Percentiles rank a stretch among this genome's conserved stretches.
phyloP scores from a whole-genome alignment of 2,888 invertebrate genomes.

The Agrotis exclamationis region DNA sequence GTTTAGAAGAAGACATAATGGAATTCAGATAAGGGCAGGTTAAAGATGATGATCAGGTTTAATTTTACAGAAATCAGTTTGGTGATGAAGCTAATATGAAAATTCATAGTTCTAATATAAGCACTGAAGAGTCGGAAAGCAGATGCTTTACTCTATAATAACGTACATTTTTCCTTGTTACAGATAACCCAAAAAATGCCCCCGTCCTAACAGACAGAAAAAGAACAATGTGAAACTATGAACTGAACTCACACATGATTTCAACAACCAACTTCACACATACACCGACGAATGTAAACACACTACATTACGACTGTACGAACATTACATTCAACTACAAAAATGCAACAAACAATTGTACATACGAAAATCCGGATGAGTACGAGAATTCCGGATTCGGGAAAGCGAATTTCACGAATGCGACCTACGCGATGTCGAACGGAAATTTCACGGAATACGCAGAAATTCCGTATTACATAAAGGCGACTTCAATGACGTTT shows the following conservation, averaged over 20 bases:
- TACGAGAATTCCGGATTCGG: conserved; percentile 72
- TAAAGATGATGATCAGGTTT: too few relatives aligned
- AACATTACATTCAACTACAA: conserved; percentile 66
- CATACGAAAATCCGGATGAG: conserved; percentile 59
- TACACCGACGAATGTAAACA: conserved; percentile 74
- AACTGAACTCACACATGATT: conserved; percentile 88
- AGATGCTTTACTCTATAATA: not conserved
- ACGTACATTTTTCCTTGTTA: conserved; percentile 64
- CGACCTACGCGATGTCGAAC: conserved; percentile 74
- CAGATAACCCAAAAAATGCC: conserved; percentile 65
- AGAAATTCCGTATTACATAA: conserved; percentile 96
- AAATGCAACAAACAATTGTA: conserved; percentile 71
- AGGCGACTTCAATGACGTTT: conserved; percentile 96
- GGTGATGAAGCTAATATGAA: not conserved
- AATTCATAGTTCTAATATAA: not conserved
- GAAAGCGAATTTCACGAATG: conserved; percentile 70
- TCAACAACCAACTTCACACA: conserved; percentile 84
- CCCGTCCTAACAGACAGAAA: conserved; percentile 56
- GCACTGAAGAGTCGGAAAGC: too few relatives aligned
- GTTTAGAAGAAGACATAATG: too few relatives aligned
- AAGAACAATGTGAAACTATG: conserved; percentile 82
- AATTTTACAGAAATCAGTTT: not conserved
- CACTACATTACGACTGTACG: conserved; percentile 67
- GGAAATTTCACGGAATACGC: conserved; percentile 87
- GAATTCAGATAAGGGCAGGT: too few relatives aligned